Percentiles rank a stretch among this genome's conserved stretches.
Conservation (phyloP, 2,113 vertebrate species). For the Heteronetta atricapilla region DNA sequence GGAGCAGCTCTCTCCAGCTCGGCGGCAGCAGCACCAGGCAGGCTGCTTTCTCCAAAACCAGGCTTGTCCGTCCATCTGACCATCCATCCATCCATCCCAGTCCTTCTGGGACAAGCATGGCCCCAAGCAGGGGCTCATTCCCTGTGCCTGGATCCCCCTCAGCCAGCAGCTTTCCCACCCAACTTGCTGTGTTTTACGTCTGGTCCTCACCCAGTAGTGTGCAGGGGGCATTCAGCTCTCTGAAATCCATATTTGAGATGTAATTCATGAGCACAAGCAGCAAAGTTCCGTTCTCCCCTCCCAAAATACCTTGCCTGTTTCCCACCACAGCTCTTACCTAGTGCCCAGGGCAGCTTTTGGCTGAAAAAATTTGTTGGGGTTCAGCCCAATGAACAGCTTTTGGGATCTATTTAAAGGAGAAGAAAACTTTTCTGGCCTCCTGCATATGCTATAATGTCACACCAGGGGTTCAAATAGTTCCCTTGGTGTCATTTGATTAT, state of each 20-base stretch:
- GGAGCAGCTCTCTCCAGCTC: not conserved
- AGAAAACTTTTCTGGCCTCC: not conserved
- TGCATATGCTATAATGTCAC: not conserved
- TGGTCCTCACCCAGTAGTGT: not conserved
- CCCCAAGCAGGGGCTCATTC: not conserved
- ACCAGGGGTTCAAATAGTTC: not conserved
- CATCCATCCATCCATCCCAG: not conserved
- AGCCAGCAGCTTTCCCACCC: not conserved
- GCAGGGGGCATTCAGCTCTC: not conserved
- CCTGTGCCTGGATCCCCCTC: not conserved
- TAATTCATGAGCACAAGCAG: not conserved
- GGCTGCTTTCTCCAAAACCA: not conserved
- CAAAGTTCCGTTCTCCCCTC: not conserved
- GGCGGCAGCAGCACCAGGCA: not conserved
- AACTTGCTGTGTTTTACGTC: not conserved
- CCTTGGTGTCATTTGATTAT: not conserved
- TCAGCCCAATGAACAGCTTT: not conserved
- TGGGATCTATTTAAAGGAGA: not conserved
- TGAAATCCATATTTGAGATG: not conserved
- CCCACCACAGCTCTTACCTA: not conserved
- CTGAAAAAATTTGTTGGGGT: not conserved
- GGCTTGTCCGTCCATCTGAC: accelerated
- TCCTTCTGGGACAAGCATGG: not conserved
- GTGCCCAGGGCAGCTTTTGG: not conserved
- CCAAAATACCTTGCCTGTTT: not conserved